These are phyloP conservation scores for Bombus huntii DNA, from an alignment of 1,140 invertebrate species.

Conservation along the genomic window DNA sequence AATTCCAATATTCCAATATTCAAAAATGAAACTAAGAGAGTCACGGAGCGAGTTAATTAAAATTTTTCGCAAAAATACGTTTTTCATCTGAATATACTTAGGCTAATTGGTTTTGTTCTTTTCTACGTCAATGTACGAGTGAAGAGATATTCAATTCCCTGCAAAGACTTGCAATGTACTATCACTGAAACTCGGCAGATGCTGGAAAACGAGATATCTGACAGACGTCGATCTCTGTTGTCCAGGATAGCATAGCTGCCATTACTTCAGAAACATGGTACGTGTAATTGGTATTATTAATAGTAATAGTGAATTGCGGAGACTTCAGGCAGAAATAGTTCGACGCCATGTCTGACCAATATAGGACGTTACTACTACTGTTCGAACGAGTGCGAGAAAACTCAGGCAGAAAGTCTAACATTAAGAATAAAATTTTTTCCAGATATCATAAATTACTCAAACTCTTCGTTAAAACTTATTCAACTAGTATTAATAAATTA, in stretches of 20 bases:
- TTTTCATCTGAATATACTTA: not conserved
- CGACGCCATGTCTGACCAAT: slow-evolving; percentile 32
- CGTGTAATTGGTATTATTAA: slow-evolving; percentile 41
- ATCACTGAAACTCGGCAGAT: slow-evolving; percentile 31
- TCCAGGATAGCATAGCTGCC: slow-evolving; percentile 18
- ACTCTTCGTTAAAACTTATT: not conserved
- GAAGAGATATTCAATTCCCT: not conserved
- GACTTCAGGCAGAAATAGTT: slow-evolving; percentile 20
- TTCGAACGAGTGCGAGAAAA: slow-evolving; percentile 5
- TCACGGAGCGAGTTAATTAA: not conserved
- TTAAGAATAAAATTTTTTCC: not conserved
- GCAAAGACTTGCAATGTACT: slow-evolving; percentile 9
- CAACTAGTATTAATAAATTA: not conserved
- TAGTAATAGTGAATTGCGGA: not conserved
- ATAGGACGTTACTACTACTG: slow-evolving; percentile 11
- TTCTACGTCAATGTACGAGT: not conserved
- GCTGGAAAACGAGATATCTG: slow-evolving; percentile 13
- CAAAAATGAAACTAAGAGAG: not conserved
- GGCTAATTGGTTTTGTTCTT: not conserved
- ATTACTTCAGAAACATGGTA: slow-evolving; percentile 26
- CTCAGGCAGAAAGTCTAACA: not conserved
- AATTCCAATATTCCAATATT: not conserved
- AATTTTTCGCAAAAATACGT: not conserved
- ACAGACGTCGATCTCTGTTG: slow-evolving; percentile 40
- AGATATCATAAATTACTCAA: no score